Evolutionary conservation across 1,140 invertebrate genomes (phyloP).

Genomic region (Drosophila bipectinata): DNA sequence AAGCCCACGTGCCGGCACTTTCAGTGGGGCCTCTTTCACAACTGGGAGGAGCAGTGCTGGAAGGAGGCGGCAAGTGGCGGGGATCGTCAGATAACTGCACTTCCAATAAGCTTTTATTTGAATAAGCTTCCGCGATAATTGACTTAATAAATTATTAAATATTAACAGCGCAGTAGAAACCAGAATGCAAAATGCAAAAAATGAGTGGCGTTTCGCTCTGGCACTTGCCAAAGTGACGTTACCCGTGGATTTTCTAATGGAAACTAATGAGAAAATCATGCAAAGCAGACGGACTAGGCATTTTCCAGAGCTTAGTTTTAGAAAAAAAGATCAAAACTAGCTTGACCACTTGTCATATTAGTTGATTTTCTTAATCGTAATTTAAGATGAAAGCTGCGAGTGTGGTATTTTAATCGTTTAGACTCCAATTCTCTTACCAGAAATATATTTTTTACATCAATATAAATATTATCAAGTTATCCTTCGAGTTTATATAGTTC

Average conservation of each 20-base stretch:
- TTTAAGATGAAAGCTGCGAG: not conserved
- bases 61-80: no score
- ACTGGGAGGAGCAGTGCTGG: not conserved
- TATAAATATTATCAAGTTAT: not conserved
- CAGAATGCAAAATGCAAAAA: slow-evolving; percentile 44
- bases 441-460: no score
- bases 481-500: not conserved
- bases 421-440: no score
- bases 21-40: not conserved
- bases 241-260: slow-evolving; percentile 48
- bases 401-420: no score
- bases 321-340: not conserved
- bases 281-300: slow-evolving; percentile 32
- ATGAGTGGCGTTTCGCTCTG: slow-evolving; percentile 1
- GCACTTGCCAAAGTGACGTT: slow-evolving; percentile 1
- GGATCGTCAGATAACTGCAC: slow-evolving; percentile 50
- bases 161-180: slow-evolving; percentile 66
- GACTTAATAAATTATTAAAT: slow-evolving; percentile 75
- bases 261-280: slow-evolving; percentile 71
- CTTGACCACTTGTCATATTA: not conserved
- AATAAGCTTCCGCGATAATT: slow-evolving; percentile 76
- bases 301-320: not conserved
- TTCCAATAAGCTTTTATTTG: slow-evolving; percentile 69
- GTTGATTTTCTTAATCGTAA: no score
- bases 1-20: slow-evolving; percentile 50